Base-by-base conservation (phyloP, 35 echinoderm and acorn worm genomes). In the Acanthaster planci region DNA sequence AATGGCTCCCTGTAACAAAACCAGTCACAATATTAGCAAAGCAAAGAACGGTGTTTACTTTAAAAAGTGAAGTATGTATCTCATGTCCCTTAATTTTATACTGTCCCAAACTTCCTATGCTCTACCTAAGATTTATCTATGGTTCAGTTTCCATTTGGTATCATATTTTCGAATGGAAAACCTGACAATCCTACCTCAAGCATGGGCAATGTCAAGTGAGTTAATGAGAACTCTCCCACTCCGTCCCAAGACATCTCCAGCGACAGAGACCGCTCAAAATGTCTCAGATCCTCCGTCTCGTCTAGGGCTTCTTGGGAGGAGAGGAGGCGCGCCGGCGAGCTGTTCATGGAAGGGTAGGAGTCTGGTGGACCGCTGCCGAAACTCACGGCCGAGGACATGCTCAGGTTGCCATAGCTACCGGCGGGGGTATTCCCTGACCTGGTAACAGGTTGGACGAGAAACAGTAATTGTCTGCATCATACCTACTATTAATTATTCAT, bases 121-220 rank as follows among this genome's bases (percentile, higher is more conserved):
- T n/a, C n/a, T n/a, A n/a, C n/a, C n/a, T n/a, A n/a, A n/a, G n/a
- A n/a, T n/a, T n/a, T n/a, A n/a, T n/a, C n/a, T n/a, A n/a, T n/a
- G n/a, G n/a, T n/a, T n/a, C n/a, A n/a, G n/a, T n/a, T n/a, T n/a
- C n/a, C n/a, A n/a, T n/a, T n/a, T n/a, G n/a, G n/a, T n/a, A n/a
- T n/a, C n/a, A n/a, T n/a, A n/a, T n/a, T n/a, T n/a, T n/a, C n/a
- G n/a, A n/a, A 58, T 15, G 67, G 36, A 9, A 23, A 23, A 27
- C n/a, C n/a, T n/a, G n/a, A n/a, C n/a, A n/a, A 78, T 80, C 47
- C 21, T 88, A 99, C 96, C 96, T 99, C 22, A 27, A 99, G 76
- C 96, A 99, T 99, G 4, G 81, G 56, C 21, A 99, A 60, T 14
- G 96, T 99, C 19, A 99, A 55, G 58, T 94, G 96, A 12, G 96